A percentile compares a stretch with the other conserved stretches of the same genome.
Evolutionary conservation across 2,113 vertebrate genomes (phyloP).

Genomic region (Eptesicus fuscus): DNA sequence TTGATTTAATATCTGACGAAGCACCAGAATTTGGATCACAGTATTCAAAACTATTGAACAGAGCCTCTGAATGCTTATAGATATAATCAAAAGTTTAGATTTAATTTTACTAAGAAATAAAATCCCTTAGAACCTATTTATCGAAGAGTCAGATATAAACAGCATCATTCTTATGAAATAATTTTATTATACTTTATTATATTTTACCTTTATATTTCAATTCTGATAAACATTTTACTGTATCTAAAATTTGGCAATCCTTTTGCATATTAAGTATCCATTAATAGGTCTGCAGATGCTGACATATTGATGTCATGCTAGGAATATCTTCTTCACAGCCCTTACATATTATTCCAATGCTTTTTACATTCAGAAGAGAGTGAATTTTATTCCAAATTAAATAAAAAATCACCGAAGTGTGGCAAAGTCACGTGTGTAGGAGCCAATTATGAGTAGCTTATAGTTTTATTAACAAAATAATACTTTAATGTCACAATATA

Average conservation of each 20-base stretch:
- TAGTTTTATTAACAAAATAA: background rate
- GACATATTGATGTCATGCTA: slow-evolving; percentile 1
- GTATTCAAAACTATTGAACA: background rate
- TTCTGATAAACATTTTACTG: background rate
- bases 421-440: background rate
- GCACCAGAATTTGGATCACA: background rate
- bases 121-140: background rate
- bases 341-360: background rate
- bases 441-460: background rate
- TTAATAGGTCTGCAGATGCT: background rate
- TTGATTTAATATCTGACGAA: background rate
- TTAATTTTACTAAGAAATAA: slow-evolving; percentile 31
- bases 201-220: slow-evolving; percentile 17
- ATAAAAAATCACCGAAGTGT: background rate
- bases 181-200: background rate
- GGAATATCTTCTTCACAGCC: background rate
- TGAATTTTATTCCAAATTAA: slow-evolving; percentile 17
- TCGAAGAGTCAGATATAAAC: background rate
- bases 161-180: background rate
- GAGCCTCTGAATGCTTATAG: background rate
- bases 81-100: slow-evolving; percentile 9
- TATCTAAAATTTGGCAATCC: background rate
- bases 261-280: background rate
- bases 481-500: background rate
- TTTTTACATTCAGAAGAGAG: background rate